A percentile compares a stretch with the other conserved stretches of the same genome.
Evolutionary conservation across 1,140 invertebrate species (phyloP).

Genomic region (Helicoverpa zea): DNA sequence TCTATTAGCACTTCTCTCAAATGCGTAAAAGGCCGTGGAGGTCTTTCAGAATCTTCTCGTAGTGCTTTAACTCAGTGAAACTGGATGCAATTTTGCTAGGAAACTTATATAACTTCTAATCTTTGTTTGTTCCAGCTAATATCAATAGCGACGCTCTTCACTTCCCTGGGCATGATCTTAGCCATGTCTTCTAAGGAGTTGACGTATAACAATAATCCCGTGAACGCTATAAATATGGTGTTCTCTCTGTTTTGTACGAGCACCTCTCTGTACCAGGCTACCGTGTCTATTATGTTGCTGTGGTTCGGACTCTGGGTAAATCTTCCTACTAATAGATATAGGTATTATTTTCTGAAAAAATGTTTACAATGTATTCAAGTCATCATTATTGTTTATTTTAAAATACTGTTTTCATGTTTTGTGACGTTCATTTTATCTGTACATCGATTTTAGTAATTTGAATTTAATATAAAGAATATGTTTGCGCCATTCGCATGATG

Average conservation of each 20-base stretch:
- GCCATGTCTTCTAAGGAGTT: neutral
- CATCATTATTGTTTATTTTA: too few species aligned
- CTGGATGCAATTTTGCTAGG: too few species aligned
- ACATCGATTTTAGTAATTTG: too few species aligned
- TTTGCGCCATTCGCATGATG: too few species aligned
- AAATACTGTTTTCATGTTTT: too few species aligned
- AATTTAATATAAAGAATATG: too few species aligned
- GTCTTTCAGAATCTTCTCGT: too few species aligned
- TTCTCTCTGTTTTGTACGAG: neutral
- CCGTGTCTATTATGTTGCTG: neutral
- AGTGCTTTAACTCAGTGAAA: too few species aligned
- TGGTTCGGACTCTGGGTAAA: neutral
- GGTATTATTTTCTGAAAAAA: too few species aligned
- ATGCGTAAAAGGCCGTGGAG: too few species aligned
- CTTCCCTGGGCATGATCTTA: neutral
- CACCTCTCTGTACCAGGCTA: conserved; percentile 3
- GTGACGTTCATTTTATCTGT: neutral
- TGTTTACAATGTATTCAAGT: neutral
- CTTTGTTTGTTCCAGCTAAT: conserved; percentile 22
- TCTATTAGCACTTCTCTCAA: too few species aligned
- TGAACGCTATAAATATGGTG: conserved; percentile 6
- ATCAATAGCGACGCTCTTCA: neutral
- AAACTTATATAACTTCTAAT: neutral
- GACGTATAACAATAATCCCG: neutral
- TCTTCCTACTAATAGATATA: too few species aligned